These are phyloP conservation scores for Heteropelma amictum DNA, from an alignment of 2,888 invertebrate species.

Conservation along the genomic window DNA sequence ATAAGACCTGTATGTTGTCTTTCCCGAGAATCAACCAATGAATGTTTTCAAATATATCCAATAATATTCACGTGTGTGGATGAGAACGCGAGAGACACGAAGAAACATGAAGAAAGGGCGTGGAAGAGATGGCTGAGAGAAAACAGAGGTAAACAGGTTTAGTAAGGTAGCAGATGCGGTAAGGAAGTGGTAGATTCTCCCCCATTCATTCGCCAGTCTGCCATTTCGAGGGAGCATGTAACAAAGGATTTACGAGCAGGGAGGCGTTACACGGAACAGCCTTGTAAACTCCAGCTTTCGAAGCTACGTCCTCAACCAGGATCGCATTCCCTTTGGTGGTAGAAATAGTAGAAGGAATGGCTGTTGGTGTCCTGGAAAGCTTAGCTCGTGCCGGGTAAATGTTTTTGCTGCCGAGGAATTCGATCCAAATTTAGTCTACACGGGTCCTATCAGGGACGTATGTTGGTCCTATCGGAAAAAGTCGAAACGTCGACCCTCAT, in stretches of 20 bases:
- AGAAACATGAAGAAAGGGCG: slow-evolving; percentile 42
- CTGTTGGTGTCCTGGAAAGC: slow-evolving; percentile 22
- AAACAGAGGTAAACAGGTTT: slow-evolving; percentile 69
- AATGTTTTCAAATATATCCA: neutral
- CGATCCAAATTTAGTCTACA: slow-evolving; percentile 50
- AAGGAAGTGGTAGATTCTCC: slow-evolving; percentile 64
- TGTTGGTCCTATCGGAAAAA: neutral
- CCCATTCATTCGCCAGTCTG: neutral
- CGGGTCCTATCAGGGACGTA: slow-evolving; percentile 51
- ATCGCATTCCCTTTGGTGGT: slow-evolving; percentile 43
- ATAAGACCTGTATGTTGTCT: neutral
- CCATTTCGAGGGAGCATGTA: slow-evolving; percentile 1
- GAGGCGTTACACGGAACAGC: neutral
- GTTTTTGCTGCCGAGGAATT: neutral
- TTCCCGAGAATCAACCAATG: neutral
- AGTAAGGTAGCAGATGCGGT: slow-evolving; percentile 65
- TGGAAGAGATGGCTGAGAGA: slow-evolving; percentile 62
- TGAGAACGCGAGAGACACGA: slow-evolving; percentile 5
- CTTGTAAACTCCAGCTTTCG: slow-evolving; percentile 47
- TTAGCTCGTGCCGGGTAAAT: neutral
- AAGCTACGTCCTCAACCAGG: slow-evolving; percentile 52
- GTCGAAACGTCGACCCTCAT: neutral
- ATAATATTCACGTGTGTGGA: neutral
- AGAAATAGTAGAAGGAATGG: slow-evolving; percentile 30
- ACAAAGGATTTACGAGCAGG: slow-evolving; percentile 6